Evolutionary conservation across 2,113 vertebrate species (phyloP).

Genomic region (Hippocampus zosterae): DNA sequence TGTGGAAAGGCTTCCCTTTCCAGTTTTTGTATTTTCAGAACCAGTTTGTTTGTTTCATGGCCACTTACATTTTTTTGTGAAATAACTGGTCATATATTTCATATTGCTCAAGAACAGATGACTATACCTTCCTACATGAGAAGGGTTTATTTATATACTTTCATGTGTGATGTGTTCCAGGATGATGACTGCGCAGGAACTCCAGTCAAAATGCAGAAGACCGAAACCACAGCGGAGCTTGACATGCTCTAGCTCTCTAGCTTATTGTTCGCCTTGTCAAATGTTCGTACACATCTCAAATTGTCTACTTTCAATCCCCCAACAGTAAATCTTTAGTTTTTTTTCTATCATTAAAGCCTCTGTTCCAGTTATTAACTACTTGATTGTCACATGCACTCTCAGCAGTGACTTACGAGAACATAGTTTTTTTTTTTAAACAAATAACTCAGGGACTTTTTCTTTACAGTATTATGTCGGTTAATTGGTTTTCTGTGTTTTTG

Average conservation of each 20-base stretch:
- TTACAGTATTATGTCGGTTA: not conserved
- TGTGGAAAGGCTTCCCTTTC: too few species aligned
- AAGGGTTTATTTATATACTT: too few species aligned
- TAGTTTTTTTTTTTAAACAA: conserved; percentile 1
- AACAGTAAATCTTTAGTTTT: not conserved
- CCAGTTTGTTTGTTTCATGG: too few species aligned
- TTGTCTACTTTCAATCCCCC: not conserved
- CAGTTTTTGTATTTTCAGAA: too few species aligned
- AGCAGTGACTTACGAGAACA: not conserved
- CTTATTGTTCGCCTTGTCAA: not conserved
- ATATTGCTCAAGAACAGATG: not conserved
- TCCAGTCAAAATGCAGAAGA: conserved; percentile 79
- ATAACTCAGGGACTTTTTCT: conserved; percentile 3
- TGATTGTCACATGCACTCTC: not conserved
- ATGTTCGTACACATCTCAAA: not conserved
- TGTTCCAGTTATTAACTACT: not conserved
- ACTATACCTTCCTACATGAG: not conserved
- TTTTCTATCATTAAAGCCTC: not conserved
- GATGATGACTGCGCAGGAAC: conserved; percentile 68
- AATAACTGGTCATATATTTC: not conserved
- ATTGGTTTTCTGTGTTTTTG: not conserved
- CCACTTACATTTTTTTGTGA: too few species aligned
- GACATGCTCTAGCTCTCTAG: conserved; percentile 55
- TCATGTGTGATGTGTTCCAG: conserved; percentile 17
- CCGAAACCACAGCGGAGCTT: conserved; percentile 40